Evolutionary conservation across 2,888 invertebrate genomes (phyloP), one percentile per base, ranked within the genome.

Genomic region (Callinectes sapidus): DNA sequence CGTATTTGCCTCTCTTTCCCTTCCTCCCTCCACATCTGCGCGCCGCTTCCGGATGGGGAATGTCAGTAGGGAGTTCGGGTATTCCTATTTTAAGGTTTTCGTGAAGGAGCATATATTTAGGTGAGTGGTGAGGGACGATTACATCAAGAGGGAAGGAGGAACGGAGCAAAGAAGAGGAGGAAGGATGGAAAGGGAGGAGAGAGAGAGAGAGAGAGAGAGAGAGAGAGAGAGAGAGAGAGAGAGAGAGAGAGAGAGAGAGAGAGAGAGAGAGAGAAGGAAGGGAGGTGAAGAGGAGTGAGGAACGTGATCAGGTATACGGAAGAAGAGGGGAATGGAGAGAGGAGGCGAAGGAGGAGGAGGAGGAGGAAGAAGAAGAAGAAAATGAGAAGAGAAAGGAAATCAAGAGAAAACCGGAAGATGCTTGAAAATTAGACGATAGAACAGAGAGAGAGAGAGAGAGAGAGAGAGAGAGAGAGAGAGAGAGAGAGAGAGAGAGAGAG

Each of bases 91-190:
- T 71, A 28, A 10, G 71, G 1, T 18, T n/a, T 71, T 71, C 28
- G 71, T 42, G 32, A 87, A 85, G n/a, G n/a, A 39, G 0, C 61
- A 61, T 61, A 61, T 61, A 61, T 61, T 61, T 61, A 61, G 61
- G 61, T 18, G 61, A 61, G 61, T 61, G 71, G 71, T 18, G 71
- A 71, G 28, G n/a, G 71, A 28, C 18, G 71, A 71, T 71, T 71
- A 71, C 23, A 71, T 13, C 14, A 32, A 39, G 66, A 89, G 89
- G 14, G 42, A 61, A 66, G 66, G 35, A 89, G 61, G 16, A n/a
- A 89, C 66, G 14, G 90, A 90, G 77, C n/a, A n/a, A n/a, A n/a
- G n/a, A n/a, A n/a, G n/a, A 71, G 39, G 66, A 89, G 89, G 14
- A 6, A 88, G 54, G 35, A 71, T 35, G 66, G 18, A 32, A 66